Conservation (phyloP, 2,113 vertebrate genomes). For the Proterorhinus semilunaris region DNA sequence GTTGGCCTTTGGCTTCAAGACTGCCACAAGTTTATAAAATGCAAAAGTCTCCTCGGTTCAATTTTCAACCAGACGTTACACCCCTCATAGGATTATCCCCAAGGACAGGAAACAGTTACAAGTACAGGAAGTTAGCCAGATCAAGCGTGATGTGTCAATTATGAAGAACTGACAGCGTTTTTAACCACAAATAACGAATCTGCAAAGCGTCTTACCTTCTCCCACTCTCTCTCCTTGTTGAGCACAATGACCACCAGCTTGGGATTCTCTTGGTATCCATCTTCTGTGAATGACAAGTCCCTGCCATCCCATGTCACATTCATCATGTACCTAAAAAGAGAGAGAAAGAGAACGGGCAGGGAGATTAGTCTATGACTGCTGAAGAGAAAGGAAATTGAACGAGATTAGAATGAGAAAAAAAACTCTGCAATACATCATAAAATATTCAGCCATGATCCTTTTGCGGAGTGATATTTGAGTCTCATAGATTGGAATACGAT, state of each 20-base stretch:
- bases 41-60: no score
- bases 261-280: slow-evolving; percentile 93
- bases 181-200: no score
- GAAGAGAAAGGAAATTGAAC: slow-evolving; percentile 31
- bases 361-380: neutral
- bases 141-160: no score
- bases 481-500: slow-evolving; percentile 14
- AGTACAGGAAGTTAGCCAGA: no score
- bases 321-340: slow-evolving; percentile 91
- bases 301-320: slow-evolving; percentile 96
- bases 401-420: slow-evolving; percentile 48
- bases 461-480: slow-evolving; percentile 18
- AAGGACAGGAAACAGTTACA: no score
- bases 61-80: no score
- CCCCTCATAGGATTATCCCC: no score
- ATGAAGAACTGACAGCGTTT: no score
- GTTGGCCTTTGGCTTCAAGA: no score
- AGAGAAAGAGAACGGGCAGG: neutral
- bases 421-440: slow-evolving; percentile 10
- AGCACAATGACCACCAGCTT: slow-evolving; percentile 94
- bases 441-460: slow-evolving; percentile 35
- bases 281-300: slow-evolving; percentile 96
- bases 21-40: no score
- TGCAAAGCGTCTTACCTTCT: slow-evolving; percentile 86
- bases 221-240: slow-evolving; percentile 94